Evolutionary conservation across 2,797 vertebrate species (phyloP).

Genomic region (Dromococcyx pavoninus): DNA sequence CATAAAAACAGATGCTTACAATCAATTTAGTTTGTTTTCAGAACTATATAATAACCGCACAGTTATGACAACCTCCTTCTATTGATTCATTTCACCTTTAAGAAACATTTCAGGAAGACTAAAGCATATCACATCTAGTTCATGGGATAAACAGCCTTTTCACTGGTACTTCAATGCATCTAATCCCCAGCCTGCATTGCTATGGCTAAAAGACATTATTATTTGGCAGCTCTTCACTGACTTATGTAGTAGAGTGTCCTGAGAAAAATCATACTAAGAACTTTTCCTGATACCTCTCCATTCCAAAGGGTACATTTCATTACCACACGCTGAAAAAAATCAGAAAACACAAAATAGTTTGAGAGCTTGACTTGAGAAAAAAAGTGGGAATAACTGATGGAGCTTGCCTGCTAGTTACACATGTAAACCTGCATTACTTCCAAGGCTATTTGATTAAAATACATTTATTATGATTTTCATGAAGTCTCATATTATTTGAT

Average conservation of each 20-base stretch:
- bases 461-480: neutral
- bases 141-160: neutral
- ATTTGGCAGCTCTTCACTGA: neutral
- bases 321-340: neutral
- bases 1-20: slow-evolving; percentile 33
- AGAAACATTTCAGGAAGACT: slow-evolving; percentile 15
- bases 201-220: neutral
- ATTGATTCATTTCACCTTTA: slow-evolving; percentile 46
- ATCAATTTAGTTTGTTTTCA: slow-evolving; percentile 47
- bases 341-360: neutral
- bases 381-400: neutral
- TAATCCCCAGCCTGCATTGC: neutral
- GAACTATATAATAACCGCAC: slow-evolving; percentile 1
- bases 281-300: neutral
- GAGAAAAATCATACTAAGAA: neutral
- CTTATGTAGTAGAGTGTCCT: neutral
- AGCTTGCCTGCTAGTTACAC: neutral
- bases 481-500: neutral
- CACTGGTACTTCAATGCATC: neutral
- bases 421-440: neutral
- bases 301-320: neutral
- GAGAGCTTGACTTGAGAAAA: neutral
- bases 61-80: neutral
- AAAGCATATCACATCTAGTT: neutral
- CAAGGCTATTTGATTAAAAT: neutral